phyloP scores from a whole-genome alignment of 2,113 vertebrate genomes.

The Gobius niger region DNA sequence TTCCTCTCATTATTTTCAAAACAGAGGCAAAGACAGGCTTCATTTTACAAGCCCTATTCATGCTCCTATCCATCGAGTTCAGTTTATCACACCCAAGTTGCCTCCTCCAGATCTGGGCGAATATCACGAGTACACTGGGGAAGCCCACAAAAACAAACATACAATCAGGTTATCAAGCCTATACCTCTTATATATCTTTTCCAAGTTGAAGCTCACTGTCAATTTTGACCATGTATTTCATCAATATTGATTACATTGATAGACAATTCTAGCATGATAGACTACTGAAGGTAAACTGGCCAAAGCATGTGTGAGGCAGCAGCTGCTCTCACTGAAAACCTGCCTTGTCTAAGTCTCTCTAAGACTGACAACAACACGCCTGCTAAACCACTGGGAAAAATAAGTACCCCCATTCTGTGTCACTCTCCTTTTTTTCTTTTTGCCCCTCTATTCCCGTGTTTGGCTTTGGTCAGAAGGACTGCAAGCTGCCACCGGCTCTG shows the following conservation, averaged over 20 bases:
- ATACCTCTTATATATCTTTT: too few relatives aligned
- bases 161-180: too few relatives aligned
- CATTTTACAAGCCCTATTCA: too few relatives aligned
- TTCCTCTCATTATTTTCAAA: too few relatives aligned
- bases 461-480: slow-evolving; percentile 57
- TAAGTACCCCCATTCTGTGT: slow-evolving; percentile 58
- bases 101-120: too few relatives aligned
- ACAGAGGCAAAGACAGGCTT: too few relatives aligned
- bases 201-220: too few relatives aligned
- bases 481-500: slow-evolving; percentile 71
- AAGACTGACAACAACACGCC: slow-evolving; percentile 61
- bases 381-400: slow-evolving; percentile 69
- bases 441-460: slow-evolving; percentile 54
- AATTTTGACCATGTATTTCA: not conserved
- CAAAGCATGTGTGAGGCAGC: slow-evolving; percentile 21
- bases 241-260: not conserved
- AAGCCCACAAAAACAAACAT: too few relatives aligned
- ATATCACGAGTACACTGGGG: too few relatives aligned
- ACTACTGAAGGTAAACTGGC: not conserved
- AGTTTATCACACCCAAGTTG: slow-evolving; percentile 25
- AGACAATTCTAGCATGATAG: not conserved
- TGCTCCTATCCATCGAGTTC: not conserved
- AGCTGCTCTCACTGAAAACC: slow-evolving; percentile 52
- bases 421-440: slow-evolving; percentile 58
- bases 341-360: slow-evolving; percentile 51